These are phyloP conservation scores for Phyto melanocephala DNA, from an alignment of 2,888 invertebrate genomes.

Conservation along the genomic window DNA sequence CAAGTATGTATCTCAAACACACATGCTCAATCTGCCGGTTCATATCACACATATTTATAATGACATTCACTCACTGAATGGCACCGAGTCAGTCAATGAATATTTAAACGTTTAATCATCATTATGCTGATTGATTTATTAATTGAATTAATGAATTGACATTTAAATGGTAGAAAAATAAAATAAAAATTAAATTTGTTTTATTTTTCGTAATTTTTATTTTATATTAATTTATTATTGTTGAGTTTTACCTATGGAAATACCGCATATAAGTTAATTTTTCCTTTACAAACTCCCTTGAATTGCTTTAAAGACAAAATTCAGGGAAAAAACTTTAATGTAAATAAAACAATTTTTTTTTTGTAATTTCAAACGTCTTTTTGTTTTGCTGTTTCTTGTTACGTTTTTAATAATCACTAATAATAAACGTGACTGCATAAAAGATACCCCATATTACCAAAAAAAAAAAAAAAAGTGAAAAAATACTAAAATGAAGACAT, in stretches of 20 bases:
- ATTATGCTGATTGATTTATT: slow-evolving; percentile 56
- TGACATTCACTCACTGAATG: slow-evolving; percentile 2
- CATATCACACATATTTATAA: not conserved
- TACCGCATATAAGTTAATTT: too few relatives aligned
- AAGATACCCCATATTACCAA: slow-evolving; percentile 30
- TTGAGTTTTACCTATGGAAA: too few relatives aligned
- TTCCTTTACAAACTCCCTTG: not conserved
- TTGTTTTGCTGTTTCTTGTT: not conserved
- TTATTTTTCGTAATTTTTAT: not conserved
- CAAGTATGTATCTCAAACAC: not conserved
- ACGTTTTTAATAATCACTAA: slow-evolving; percentile 31
- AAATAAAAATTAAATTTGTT: slow-evolving; percentile 26
- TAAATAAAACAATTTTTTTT: not conserved
- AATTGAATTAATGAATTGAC: slow-evolving; percentile 44
- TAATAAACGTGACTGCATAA: slow-evolving; percentile 50
- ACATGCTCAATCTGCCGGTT: not conserved
- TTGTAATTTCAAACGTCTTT: slow-evolving; percentile 47
- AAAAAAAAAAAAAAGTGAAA: not conserved
- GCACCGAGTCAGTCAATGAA: slow-evolving; percentile 3
- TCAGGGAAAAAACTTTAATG: not conserved
- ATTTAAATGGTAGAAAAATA: not conserved
- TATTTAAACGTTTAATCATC: slow-evolving; percentile 44
- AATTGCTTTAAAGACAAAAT: not conserved
- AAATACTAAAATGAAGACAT: not conserved
- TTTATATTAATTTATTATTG: not conserved